These are phyloP conservation scores for Melanostigma gelatinosum DNA, from an alignment of 2,113 vertebrate genomes.

Conservation along the genomic window DNA sequence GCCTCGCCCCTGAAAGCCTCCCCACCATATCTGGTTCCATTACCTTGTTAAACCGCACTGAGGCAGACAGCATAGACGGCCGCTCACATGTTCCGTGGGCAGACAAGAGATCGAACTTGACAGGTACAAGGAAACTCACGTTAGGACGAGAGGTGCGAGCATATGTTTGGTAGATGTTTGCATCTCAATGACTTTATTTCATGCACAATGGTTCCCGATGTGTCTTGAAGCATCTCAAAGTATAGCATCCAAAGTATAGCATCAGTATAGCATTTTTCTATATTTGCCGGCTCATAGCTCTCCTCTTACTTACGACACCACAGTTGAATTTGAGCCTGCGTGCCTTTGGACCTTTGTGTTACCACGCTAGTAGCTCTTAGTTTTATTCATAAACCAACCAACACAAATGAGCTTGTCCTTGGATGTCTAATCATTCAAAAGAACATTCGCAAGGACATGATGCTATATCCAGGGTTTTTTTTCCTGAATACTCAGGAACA, in stretches of 20 bases:
- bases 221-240: neutral
- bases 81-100: neutral
- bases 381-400: neutral
- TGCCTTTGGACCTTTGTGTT: neutral
- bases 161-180: neutral
- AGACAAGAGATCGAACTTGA: conserved; percentile 2
- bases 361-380: neutral
- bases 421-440: neutral
- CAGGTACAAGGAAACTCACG: conserved; percentile 12
- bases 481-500: neutral
- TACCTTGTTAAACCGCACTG: conserved; percentile 2
- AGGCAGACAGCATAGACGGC: neutral
- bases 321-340: neutral
- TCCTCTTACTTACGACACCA: neutral
- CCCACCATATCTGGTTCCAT: neutral
- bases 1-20: neutral
- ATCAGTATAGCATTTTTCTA: neutral
- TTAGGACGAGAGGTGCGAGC: neutral
- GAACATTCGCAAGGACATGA: neutral
- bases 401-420: neutral
- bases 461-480: too few relatives aligned
- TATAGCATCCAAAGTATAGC: too few relatives aligned
- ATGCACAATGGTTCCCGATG: neutral
- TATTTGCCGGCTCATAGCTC: neutral
- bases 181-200: neutral